These are phyloP conservation scores for Physella acuta DNA, from an alignment of 1,140 invertebrate species.

Conservation along the genomic window DNA sequence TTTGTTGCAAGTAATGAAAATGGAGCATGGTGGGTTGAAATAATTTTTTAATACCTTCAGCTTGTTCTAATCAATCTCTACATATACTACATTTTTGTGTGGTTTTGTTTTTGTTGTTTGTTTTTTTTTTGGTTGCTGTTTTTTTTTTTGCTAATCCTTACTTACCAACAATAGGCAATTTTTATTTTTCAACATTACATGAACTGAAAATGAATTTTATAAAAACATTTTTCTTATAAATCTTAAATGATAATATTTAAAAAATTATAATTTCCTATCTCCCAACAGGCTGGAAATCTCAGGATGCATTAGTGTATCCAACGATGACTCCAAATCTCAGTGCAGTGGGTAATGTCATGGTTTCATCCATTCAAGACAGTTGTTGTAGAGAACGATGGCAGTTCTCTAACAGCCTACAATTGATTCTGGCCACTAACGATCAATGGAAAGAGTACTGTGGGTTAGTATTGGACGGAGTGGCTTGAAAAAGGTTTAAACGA, in stretches of 20 bases:
- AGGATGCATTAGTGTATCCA: slow-evolving; percentile 8
- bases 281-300: not conserved
- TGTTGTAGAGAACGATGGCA: not conserved
- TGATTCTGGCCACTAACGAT: slow-evolving; percentile 21
- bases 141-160: too few relatives aligned
- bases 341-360: slow-evolving; percentile 1
- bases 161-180: too few relatives aligned
- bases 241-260: too few relatives aligned
- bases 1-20: slow-evolving; percentile 38
- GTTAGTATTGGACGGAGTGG: not conserved
- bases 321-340: not conserved
- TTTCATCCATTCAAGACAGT: not conserved
- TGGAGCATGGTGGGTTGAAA: slow-evolving; percentile 45
- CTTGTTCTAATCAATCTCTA: too few relatives aligned
- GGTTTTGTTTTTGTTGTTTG: too few relatives aligned
- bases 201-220: too few relatives aligned
- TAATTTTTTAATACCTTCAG: too few relatives aligned
- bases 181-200: too few relatives aligned
- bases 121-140: too few relatives aligned
- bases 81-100: too few relatives aligned
- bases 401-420: slow-evolving; percentile 9
- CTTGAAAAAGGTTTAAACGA: not conserved
- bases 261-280: too few relatives aligned
- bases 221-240: too few relatives aligned
- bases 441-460: slow-evolving; percentile 19